phyloP scores from a whole-genome alignment of 2,888 invertebrate species.

The Spilarctia lutea region DNA sequence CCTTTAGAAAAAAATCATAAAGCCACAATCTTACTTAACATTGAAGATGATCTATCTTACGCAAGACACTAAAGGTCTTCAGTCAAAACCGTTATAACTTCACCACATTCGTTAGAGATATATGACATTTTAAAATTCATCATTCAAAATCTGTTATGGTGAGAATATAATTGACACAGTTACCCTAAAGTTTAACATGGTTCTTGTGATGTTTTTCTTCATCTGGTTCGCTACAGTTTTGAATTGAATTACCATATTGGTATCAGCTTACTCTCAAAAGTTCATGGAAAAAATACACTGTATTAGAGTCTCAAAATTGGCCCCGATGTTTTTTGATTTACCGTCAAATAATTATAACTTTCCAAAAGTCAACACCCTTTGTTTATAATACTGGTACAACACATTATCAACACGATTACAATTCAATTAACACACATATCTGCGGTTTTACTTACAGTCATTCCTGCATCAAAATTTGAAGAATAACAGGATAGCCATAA shows the following conservation, averaged over 20 bases:
- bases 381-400: too few relatives aligned
- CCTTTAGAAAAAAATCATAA: neutral
- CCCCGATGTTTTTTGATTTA: too few relatives aligned
- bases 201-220: too few relatives aligned
- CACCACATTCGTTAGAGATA: conserved; percentile 13
- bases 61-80: conserved; percentile 29
- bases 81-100: conserved; percentile 44
- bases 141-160: conserved; percentile 51
- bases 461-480: neutral
- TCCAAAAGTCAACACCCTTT: too few relatives aligned
- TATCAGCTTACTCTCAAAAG: too few relatives aligned
- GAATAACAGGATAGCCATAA: neutral
- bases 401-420: too few relatives aligned
- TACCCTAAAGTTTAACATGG: too few relatives aligned
- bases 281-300: conserved; percentile 53
- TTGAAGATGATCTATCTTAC: conserved; percentile 20
- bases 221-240: too few relatives aligned
- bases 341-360: too few relatives aligned
- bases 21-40: neutral
- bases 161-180: conserved; percentile 14
- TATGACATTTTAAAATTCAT: conserved; percentile 54
- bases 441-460: neutral
- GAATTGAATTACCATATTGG: too few relatives aligned
- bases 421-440: neutral
- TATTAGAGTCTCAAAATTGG: conserved; percentile 16